Evolutionary conservation across 2,113 vertebrate species (phyloP), one percentile per base, ranked within the genome.

Genomic region (Epinephelus fuscoguttatus): DNA sequence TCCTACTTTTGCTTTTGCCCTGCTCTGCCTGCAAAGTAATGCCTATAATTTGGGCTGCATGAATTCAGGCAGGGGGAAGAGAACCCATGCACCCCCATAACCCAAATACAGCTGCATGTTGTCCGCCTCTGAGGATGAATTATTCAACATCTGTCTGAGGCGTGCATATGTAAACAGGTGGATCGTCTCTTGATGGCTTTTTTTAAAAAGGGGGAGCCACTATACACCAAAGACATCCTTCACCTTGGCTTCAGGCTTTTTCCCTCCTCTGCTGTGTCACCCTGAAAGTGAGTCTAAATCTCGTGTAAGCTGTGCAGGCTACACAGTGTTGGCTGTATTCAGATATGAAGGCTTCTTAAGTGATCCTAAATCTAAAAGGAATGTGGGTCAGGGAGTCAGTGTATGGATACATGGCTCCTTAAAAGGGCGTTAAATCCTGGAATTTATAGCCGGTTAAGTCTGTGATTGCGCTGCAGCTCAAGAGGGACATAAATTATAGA

Each of bases 81-180:
- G 78, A 87, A 80, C 72, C 79, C 85, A 33, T 70, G 82, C 87
- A 87, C 85, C 88, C 82, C 73, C 86, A 77, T 94, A 94, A 94
- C 94, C 93, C 93, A 94, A 94, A 94, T 93, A 92, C 92, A 94
- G 94, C 90, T 89, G 90, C 90, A 76, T 90, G 89, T 84, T 88
- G 91, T 93, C 90, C 88, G 88, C 90, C 88, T 88, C 82, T 57
- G 27, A 66, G 85, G 73, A 91, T 95, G 93, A 93, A 95, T 94
- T 91, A 94, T 95, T 93, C 93, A 95, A 88, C 89, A 84, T 91
- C 89, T 92, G 93, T 94, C 94, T 94, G 90, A 85, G 88, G 88
- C 87, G 70, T 92, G 92, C 91, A 94, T 92, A 88, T 85, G 88
- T 87, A 92, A 92, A 93, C 88, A 91, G 91, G 90, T 91, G 92